These are phyloP conservation scores for Philopotamus ludificatus DNA, from an alignment of 1,140 invertebrate species.

Conservation along the genomic window DNA sequence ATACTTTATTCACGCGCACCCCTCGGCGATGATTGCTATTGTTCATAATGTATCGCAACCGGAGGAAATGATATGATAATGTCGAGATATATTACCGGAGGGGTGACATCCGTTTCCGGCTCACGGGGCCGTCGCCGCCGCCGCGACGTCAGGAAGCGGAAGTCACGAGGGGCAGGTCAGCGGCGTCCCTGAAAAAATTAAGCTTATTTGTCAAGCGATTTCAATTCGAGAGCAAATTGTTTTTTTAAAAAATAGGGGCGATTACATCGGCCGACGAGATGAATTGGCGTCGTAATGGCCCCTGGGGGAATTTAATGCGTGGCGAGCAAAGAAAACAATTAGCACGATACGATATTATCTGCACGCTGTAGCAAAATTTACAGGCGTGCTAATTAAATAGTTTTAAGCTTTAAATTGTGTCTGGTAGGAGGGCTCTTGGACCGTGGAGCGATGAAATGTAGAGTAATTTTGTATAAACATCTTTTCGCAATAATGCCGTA, in stretches of 20 bases:
- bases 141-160: constrained; percentile 3
- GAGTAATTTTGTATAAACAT: too few relatives aligned
- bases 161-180: constrained; percentile 20
- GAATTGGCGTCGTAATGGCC: constrained; percentile 10
- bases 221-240: constrained; percentile 4
- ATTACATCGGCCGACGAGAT: neutral
- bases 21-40: neutral
- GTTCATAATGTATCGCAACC: neutral
- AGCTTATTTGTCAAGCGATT: constrained; percentile 5
- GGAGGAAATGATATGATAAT: constrained; percentile 7
- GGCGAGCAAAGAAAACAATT: constrained; percentile 2
- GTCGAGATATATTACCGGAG: neutral
- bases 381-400: too few relatives aligned
- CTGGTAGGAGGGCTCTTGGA: too few relatives aligned
- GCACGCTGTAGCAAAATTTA: too few relatives aligned
- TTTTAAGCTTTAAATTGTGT: too few relatives aligned
- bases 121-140: neutral
- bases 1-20: neutral
- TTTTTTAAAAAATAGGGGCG: neutral
- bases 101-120: constrained; percentile 7
- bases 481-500: too few relatives aligned
- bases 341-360: neutral
- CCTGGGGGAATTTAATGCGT: neutral
- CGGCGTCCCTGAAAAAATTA: constrained; percentile 13
- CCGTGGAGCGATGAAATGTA: too few relatives aligned